Base-by-base conservation (phyloP, 2,888 invertebrate genomes). In the Byasa hedistus region DNA sequence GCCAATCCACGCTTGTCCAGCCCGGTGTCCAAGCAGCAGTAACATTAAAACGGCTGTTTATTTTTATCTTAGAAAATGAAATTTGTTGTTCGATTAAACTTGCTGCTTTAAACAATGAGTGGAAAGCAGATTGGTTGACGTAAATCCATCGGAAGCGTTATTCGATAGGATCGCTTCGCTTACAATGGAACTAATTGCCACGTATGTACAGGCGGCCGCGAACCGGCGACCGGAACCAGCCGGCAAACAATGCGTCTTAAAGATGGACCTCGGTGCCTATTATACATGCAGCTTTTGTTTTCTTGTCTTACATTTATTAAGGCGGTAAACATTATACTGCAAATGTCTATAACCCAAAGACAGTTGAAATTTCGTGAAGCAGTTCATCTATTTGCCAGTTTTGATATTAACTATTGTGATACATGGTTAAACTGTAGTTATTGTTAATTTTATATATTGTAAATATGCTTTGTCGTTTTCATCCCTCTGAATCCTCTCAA, bases 161-260 rank as follows among this genome's bases (percentile, higher is more conserved):
- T 76, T 80, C 77, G 90, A 89, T 89, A 88, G 79, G 78, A 91
- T 89, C 90, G 75, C 78, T 71, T 74, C 78, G 81, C 79, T 80
- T 79, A 91, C 91, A 91, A 91, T 90, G 82, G 88, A 86, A 80
- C 83, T 90, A 91, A 91, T 91, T 91, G 88, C 84, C 80, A 80
- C 78, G 79, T 82, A 75, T 74, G 44, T 44, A 19, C 17, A 44
- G 44, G 44, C 24, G 78, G 79, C 73, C 71, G 72, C 69, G 62
- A 69, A 68, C 59, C 21, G 32, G 32, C 66, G 73, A 78, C 81
- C 84, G 86, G 85, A 85, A 85, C 76, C 72, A 76, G 74, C 70
- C 73, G 76, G 79, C 56, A 63, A 84, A 89, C 88, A 86, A 87
- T 86, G 81, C 80, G 74, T 44, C 62, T 66, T 56, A 48, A 59